Base-by-base conservation (phyloP, 1,140 invertebrate genomes). In the Mercenaria mercenaria region DNA sequence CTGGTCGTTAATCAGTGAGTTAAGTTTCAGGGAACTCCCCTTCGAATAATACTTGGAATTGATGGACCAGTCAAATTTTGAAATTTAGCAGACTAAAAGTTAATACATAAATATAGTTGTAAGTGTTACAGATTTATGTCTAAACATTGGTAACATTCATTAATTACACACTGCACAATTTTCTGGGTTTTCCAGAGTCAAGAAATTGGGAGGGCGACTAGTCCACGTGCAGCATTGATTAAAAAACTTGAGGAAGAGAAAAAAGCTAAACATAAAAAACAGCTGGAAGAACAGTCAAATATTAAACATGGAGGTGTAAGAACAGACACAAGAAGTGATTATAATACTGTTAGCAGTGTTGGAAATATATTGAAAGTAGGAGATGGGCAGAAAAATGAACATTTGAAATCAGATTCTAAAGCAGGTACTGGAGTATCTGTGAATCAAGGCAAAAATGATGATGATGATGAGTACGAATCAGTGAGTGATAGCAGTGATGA, bases 401-500 rank as follows among this genome's bases (percentile, higher is more conserved):
- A 1, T 8, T 0, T 41, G 43, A 50, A 10, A 20, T 3, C n/a
- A 26, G 39, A 39, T 43, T 2, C 37, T 76, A n/a, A 20, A 41
- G 26, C 23, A 26, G 26, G 13, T 0, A 47, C 20, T 43, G 47
- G 1, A 52, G 11, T 41, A 56, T 11, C 26, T 56, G 64, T n/a
- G 3, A 43, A 26, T 83, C 34, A 67, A 20, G 32, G 29, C 15
- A 77, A 90, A 23, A 59, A 47, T 83, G 88, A 81, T 80, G 79
- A 91, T 41, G 47, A 82, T 90, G 88, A 90, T 64, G 88, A 86
- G 23, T 52, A 52, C 77, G 80, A 76, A 72, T 85, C 56, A 41
- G 80, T 89, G 37, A 92, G 74, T 82, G 79, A 90, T 88, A 83
- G 74, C 41, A 43, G 77, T 91, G 41, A 50, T 83, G 41, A 90